A percentile compares a stretch with the other conserved stretches of the same genome.
Conservation (phyloP, 1,140 invertebrate species). For the Drosophila kepulauana region DNA sequence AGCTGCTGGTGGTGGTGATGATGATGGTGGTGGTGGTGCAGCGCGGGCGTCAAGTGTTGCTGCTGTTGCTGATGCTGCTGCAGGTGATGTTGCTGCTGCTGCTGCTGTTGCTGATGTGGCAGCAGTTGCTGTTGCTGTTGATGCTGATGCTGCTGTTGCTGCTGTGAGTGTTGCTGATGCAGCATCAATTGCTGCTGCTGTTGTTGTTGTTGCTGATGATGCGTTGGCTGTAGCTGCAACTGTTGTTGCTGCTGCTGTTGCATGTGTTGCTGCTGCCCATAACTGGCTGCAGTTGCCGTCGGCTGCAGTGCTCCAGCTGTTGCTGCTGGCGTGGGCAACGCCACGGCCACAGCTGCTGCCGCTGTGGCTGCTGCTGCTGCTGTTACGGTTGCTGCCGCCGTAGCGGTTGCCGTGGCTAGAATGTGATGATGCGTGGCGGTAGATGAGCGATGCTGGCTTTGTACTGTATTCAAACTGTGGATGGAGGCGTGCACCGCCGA, state of each 20-base stretch:
- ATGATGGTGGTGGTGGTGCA: slow-evolving; percentile 79
- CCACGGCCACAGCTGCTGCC: slow-evolving; percentile 48
- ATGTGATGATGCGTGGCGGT: slow-evolving; percentile 82
- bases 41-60: slow-evolving; percentile 54
- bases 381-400: slow-evolving; percentile 65
- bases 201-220: slow-evolving; percentile 46
- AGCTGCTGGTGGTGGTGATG: slow-evolving; percentile 81
- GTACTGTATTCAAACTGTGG: slow-evolving; percentile 82
- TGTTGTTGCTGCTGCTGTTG: slow-evolving; percentile 46
- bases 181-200: slow-evolving; percentile 33
- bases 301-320: slow-evolving; percentile 39
- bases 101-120: slow-evolving; percentile 47
- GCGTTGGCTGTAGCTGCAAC: slow-evolving; percentile 22
- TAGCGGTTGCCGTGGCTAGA: slow-evolving; percentile 72
- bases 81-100: slow-evolving; percentile 43
- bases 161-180: slow-evolving; percentile 33
- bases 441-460: slow-evolving; percentile 78
- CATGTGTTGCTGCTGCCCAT: slow-evolving; percentile 54
- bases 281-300: slow-evolving; percentile 42
- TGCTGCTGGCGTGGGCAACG: slow-evolving; percentile 45
- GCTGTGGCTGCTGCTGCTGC: slow-evolving; percentile 59
- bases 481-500: slow-evolving; percentile 84
- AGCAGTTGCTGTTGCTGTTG: slow-evolving; percentile 37
- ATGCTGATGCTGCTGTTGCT: slow-evolving; percentile 40
- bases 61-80: slow-evolving; percentile 54